phyloP scores from a whole-genome alignment of 1,140 invertebrate genomes.

The Physella acuta region DNA sequence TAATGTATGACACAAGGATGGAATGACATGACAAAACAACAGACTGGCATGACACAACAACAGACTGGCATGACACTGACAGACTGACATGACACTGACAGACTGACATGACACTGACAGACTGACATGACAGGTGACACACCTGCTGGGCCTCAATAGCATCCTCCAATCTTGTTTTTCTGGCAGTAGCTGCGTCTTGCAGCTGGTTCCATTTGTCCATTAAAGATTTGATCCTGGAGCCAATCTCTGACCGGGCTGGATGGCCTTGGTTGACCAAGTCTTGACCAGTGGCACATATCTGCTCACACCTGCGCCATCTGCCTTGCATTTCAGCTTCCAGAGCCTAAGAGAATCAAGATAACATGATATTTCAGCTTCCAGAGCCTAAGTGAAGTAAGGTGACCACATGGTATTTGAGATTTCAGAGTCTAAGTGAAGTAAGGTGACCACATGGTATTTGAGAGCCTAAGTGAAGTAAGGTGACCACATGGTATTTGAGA shows the following conservation, averaged over 20 bases:
- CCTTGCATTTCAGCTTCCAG: slow-evolving; percentile 90
- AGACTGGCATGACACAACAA: too few relatives aligned
- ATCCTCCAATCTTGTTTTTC: slow-evolving; percentile 86
- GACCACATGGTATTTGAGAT: too few relatives aligned
- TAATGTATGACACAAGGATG: too few relatives aligned
- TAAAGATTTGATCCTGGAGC: slow-evolving; percentile 72
- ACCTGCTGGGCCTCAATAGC: slow-evolving; percentile 90
- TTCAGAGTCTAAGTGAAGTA: too few relatives aligned
- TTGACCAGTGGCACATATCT: slow-evolving; percentile 73
- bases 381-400: background rate
- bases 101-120: too few relatives aligned
- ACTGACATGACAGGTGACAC: too few relatives aligned
- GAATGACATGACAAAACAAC: too few relatives aligned
- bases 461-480: too few relatives aligned
- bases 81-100: too few relatives aligned
- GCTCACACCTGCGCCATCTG: slow-evolving; percentile 76
- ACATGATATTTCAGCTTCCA: background rate
- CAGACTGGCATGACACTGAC: too few relatives aligned
- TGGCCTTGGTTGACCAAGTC: slow-evolving; percentile 79
- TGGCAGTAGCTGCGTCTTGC: slow-evolving; percentile 77
- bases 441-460: too few relatives aligned
- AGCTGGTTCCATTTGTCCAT: slow-evolving; percentile 84
- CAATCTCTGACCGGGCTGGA: slow-evolving; percentile 70
- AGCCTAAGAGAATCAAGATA: slow-evolving; percentile 56
- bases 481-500: too few relatives aligned